Conservation (phyloP, 2,797 vertebrate genomes). For the Coregonus sp. region DNA sequence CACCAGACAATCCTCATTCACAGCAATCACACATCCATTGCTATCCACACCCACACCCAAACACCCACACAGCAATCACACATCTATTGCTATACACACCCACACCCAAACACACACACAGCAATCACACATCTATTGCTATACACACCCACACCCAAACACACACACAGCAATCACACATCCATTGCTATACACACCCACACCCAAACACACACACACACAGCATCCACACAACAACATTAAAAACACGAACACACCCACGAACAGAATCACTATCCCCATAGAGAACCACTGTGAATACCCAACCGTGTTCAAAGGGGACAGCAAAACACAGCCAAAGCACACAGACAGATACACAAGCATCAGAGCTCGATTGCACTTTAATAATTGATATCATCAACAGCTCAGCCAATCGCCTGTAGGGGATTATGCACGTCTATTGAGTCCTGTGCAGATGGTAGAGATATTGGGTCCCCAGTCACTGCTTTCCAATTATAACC, state of each 20-base stretch:
- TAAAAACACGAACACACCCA: not conserved
- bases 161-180: constrained; percentile 12
- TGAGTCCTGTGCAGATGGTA: not conserved
- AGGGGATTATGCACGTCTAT: not conserved
- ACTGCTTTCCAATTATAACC: constrained; percentile 3
- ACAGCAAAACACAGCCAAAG: not conserved
- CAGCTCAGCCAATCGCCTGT: constrained; percentile 1
- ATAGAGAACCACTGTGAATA: not conserved
- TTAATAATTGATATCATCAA: constrained; percentile 17
- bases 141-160: constrained; percentile 7
- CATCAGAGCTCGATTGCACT: not conserved
- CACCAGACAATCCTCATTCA: not conserved
- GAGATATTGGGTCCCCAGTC: not conserved
- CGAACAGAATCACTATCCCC: constrained; percentile 1
- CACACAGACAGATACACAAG: constrained; percentile 1
- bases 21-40: not conserved
- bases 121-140: not conserved
- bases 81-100: not conserved
- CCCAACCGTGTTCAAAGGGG: not conserved
- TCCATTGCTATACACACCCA: not conserved
- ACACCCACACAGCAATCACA: not conserved
- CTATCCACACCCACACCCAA: no score
- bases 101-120: no score
- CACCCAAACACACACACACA: constrained; percentile 16
- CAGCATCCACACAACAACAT: not conserved